Evolutionary conservation across 2,797 vertebrate genomes (phyloP), one percentile per base, ranked within the genome.

Genomic region (Clarias laeviceps): DNA sequence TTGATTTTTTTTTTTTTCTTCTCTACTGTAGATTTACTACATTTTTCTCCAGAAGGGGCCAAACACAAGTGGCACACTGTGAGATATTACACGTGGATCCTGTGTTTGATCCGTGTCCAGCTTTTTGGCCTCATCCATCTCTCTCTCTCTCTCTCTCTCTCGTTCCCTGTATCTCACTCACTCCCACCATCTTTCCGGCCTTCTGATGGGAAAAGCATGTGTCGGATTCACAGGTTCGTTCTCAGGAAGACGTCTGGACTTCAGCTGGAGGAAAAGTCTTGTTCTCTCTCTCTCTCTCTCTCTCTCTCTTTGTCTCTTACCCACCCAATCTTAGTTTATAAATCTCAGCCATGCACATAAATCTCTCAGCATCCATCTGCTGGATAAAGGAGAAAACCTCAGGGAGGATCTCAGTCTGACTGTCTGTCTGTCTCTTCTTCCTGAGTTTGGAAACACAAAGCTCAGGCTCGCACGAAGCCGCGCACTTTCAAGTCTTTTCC

Each of bases 191-290:
- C 76, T 56, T 77, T 82, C 40, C 56, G 77, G 79, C 86, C 69
- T 61, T 64, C 86, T 91, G 83, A 91, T 90, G 86, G 90, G 84
- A 89, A 89, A 92, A 88, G 88, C 89, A 91, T 88, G 85, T 90
- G 85, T 83, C 65, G 81, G 88, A 83, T 85, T 76, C 45, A 34
- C 90, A 89, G 91, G 89, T 91, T 92, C 94, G 92, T 92, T 93
- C 94, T 93, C 93, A 93, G 92, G 91, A 90, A 91, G 92, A 92
- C 93, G 93, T 95, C 94, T 95, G 95, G 94, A 91, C 91, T 92
- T 70, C 86, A 87, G 88, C 85, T 94, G 92, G 91, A 88, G 84
- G 88, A 89, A 90, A 87, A 72, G 40, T 7, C 69, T 72, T 65
- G 64, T 62, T 90, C 93, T 94, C 95, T 94, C 94, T 96, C 94